phyloP scores from a whole-genome alignment of 2,888 invertebrate species.

The Tubiluchus corallicola region DNA sequence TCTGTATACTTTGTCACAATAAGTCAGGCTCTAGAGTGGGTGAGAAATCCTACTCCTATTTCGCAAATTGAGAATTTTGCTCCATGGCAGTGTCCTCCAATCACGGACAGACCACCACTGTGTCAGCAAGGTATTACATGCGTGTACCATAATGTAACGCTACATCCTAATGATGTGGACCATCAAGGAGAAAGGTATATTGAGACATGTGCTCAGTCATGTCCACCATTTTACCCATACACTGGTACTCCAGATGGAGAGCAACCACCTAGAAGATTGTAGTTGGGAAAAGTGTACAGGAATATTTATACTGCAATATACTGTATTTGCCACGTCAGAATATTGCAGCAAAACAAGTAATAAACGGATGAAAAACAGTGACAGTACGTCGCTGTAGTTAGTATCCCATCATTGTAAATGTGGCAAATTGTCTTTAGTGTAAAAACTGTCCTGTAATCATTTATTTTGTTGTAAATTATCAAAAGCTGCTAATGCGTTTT shows the following conservation, averaged over 20 bases:
- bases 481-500: no score
- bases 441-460: no score
- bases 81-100: background rate
- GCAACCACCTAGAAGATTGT: no score
- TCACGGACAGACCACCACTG: background rate
- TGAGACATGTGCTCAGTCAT: background rate
- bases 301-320: no score
- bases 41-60: background rate
- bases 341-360: no score
- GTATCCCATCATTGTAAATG: no score
- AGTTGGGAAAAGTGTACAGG: no score
- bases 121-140: background rate
- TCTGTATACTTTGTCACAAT: background rate
- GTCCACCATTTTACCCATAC: slow-evolving; percentile 1
- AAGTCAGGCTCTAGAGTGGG: background rate
- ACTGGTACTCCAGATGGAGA: background rate
- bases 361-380: no score
- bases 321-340: no score
- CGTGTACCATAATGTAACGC: background rate
- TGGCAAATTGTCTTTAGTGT: no score
- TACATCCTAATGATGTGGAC: slow-evolving; percentile 1
- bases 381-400: no score
- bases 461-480: no score
- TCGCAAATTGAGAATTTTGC: background rate
- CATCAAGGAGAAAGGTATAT: background rate